Evolutionary conservation across 2,113 vertebrate species (phyloP).

Genomic region (Equus quagga): DNA sequence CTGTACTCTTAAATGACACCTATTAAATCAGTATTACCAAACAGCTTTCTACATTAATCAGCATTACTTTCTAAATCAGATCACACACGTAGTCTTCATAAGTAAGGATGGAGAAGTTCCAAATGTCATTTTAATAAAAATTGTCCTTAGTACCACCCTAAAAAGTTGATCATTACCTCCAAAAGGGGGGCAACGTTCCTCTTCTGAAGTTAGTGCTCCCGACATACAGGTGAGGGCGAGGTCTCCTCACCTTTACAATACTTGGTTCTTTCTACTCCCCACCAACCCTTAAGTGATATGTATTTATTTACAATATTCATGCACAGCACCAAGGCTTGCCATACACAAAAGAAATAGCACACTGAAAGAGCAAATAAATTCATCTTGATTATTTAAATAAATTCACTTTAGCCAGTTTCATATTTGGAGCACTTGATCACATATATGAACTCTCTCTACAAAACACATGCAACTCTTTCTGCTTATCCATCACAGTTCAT

Average conservation of each 20-base stretch:
- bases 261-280: neutral
- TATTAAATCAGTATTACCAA: constrained; percentile 18
- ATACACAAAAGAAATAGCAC: neutral
- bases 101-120: neutral
- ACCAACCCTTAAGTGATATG: neutral
- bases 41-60: neutral
- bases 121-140: neutral
- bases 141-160: neutral
- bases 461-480: neutral
- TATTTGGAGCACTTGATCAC: neutral
- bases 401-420: neutral
- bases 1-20: neutral
- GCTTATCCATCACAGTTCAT: neutral
- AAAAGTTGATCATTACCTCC: neutral
- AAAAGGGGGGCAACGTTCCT: neutral
- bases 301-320: neutral
- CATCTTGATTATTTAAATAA: neutral
- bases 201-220: neutral
- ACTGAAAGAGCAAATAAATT: neutral
- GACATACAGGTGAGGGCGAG: neutral
- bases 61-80: constrained; percentile 22
- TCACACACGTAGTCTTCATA: neutral
- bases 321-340: neutral
- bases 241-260: neutral
- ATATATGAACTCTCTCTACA: neutral